Conservation (phyloP, 2,797 vertebrate species). For the Cyprinella venusta region DNA sequence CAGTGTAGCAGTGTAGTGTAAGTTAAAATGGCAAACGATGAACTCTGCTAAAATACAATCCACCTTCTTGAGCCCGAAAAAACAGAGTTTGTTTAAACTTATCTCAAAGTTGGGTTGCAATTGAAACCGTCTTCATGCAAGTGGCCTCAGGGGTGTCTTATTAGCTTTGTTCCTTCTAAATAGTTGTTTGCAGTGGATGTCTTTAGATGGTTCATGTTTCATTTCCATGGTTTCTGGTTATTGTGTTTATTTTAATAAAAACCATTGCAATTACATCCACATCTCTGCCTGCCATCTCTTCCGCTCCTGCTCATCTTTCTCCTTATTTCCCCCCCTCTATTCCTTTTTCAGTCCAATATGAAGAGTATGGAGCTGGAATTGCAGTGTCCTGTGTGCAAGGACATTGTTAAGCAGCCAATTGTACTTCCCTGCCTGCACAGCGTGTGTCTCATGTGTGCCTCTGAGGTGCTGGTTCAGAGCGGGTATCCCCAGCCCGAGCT, state of each 20-base stretch:
- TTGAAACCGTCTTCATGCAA: too few relatives aligned
- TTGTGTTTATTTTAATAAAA: not conserved
- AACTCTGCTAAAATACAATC: too few relatives aligned
- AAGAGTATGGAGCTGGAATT: conserved; percentile 96
- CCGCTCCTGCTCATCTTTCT: not conserved
- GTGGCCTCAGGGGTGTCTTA: too few relatives aligned
- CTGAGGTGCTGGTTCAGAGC: conserved; percentile 89
- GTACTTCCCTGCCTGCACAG: conserved; percentile 94
- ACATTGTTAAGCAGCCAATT: conserved; percentile 93
- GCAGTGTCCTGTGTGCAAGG: conserved; percentile 91
- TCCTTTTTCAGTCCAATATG: conserved; percentile 85
- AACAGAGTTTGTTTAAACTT: too few relatives aligned
- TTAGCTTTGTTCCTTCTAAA: too few relatives aligned
- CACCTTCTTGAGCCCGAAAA: too few relatives aligned
- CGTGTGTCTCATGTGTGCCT: conserved; percentile 92
- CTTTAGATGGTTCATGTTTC: too few relatives aligned
- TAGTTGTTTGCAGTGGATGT: too few relatives aligned
- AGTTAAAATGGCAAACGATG: too few relatives aligned
- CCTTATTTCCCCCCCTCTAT: not conserved
- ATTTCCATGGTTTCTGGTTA: too few relatives aligned
- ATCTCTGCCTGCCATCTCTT: not conserved
- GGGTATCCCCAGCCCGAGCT: conserved; percentile 89
- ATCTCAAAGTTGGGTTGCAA: too few relatives aligned
- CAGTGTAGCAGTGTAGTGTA: too few relatives aligned
- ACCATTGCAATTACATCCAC: not conserved